Evolutionary conservation across 2,797 vertebrate genomes (phyloP), one percentile per base, ranked within the genome.

Genomic region (Labroides dimidiatus): DNA sequence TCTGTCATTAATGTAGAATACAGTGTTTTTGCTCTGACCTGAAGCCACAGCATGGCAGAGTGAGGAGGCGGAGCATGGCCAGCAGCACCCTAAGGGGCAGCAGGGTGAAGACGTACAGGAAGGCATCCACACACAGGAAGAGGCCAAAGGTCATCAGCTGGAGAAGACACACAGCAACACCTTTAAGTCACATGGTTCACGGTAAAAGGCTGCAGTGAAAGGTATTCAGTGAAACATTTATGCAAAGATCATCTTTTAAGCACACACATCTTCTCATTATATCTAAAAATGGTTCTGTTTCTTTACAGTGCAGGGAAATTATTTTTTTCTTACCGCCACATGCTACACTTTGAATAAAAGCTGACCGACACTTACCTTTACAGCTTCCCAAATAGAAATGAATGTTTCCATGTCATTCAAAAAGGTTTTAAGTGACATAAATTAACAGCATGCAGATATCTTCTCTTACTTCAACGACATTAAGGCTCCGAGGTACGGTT

Each of bases 71-170:
- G 77, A 96, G 94, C 43, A 97, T 72, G 1, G 97, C 97, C 92
- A 99, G 94, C 80, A 97, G 92, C 54, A 98, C 96, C 89, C 98
- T 90, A 66, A 99, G 85, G 43, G 98, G 98, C 72, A 99, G 96
- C 61, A 99, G 93, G 8, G 98, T 99, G 93, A 99, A 97, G 73
- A 99, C 93, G 17, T 99, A 99, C 37, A 99, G 94, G 93, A 99
- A 99, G 17, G 98, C 97, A 45, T 99, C 98, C 90, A 96, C 93
- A 86, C 98, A 99, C 88, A 99, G 91, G 89, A 98, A 99, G 90
- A 97, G 95, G 75, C 98, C 98, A 64, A 99, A 99, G 72, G 96
- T 71, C 97, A 99, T 99, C 90, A 99, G 90, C 98, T 99, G 90
- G 37, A 91, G 75, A 52, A 74, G 43, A 67, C 37, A 82, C 43